phyloP scores from a whole-genome alignment of 2,888 invertebrate species.

The Agrotis puta region DNA sequence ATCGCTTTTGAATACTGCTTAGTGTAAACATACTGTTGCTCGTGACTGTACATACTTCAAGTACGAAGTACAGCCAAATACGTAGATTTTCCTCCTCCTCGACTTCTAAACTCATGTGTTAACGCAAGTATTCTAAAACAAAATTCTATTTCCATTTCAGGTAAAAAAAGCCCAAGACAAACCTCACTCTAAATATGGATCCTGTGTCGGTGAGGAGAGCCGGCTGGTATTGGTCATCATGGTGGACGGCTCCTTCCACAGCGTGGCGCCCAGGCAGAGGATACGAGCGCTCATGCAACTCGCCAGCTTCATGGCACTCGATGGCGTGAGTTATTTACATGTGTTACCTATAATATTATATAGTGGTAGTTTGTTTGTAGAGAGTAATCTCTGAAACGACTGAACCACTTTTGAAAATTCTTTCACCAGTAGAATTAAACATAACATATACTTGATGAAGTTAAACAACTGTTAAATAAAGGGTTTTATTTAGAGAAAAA shows the following conservation, averaged over 20 bases:
- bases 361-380: no score
- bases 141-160: conserved; percentile 69
- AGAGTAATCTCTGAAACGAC: no score
- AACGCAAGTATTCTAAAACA: not conserved
- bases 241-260: conserved; percentile 92
- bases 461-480: no score
- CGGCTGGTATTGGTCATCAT: conserved; percentile 92
- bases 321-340: conserved; percentile 88
- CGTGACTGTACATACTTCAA: no score
- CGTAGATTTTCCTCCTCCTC: no score
- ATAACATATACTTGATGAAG: no score
- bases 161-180: conserved; percentile 86
- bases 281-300: conserved; percentile 93
- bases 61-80: no score
- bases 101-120: not conserved
- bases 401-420: no score
- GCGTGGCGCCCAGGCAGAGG: conserved; percentile 92
- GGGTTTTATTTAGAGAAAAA: no score
- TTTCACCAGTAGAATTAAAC: no score
- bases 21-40: no score
- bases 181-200: conserved; percentile 86
- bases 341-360: not conserved
- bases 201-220: conserved; percentile 80
- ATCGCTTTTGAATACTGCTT: no score
- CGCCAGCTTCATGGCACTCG: conserved; percentile 93